These are phyloP conservation scores for Chiridota heheva DNA, from an alignment of 35 echinoderm and acorn worm species.

Conservation along the genomic window DNA sequence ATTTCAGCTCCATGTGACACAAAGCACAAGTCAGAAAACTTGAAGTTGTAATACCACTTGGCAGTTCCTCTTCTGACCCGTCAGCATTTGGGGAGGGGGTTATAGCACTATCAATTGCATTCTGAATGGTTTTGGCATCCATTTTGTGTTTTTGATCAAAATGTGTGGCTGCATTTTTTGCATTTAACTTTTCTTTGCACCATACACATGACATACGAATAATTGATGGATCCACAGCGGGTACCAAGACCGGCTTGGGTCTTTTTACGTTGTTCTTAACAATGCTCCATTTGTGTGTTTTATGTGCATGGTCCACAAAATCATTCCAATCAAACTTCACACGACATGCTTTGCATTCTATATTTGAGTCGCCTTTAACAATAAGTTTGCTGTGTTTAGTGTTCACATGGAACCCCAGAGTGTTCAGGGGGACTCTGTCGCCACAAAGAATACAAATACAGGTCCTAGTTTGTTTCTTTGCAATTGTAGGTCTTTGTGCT, in stretches of 20 bases:
- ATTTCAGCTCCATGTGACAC: constrained; percentile 43
- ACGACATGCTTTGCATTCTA: constrained; percentile 42
- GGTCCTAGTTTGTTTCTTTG: constrained; percentile 11
- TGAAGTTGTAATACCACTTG: constrained; percentile 28
- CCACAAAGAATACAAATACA: constrained; percentile 52
- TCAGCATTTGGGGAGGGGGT: background rate
- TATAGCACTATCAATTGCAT: background rate
- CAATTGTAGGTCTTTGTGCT: background rate
- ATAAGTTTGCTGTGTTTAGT: constrained; percentile 32
- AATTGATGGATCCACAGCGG: background rate
- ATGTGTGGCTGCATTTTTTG: background rate
- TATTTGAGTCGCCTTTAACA: constrained; percentile 33
- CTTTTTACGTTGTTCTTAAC: constrained; percentile 33
- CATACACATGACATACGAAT: constrained; percentile 25
- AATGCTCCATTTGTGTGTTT: constrained; percentile 45
- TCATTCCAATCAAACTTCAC: constrained; percentile 34
- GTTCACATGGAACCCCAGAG: constrained; percentile 38
- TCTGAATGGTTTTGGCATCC: constrained; percentile 16
- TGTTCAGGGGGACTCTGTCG: constrained; percentile 32
- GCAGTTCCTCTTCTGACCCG: background rate
- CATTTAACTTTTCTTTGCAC: constrained; percentile 28
- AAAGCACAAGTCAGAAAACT: constrained; percentile 23
- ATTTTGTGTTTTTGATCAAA: constrained; percentile 26
- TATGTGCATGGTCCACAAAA: constrained; percentile 42
- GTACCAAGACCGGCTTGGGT: background rate